Percentiles rank a stretch among this genome's conserved stretches.
These are phyloP conservation scores for Hippocampus zosterae DNA, from an alignment of 2,113 vertebrate genomes.

Conservation along the genomic window DNA sequence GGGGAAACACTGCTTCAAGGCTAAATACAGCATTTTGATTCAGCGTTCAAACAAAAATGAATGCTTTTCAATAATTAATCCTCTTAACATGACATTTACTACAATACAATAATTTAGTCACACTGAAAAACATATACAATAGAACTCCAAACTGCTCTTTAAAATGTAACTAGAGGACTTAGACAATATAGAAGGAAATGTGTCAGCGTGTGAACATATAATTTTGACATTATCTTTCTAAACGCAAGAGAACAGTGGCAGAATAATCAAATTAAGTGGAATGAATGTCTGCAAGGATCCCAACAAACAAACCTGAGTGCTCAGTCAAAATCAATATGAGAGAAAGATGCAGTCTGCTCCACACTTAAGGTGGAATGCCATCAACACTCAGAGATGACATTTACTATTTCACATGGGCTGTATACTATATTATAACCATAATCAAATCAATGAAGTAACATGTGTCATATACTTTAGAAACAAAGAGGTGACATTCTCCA, in stretches of 20 bases:
- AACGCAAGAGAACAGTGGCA: slow-evolving; percentile 29
- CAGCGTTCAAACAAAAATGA: no score
- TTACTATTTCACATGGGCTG: slow-evolving; percentile 2
- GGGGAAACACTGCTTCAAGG: background rate
- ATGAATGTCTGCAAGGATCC: slow-evolving; percentile 40
- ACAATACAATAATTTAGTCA: no score
- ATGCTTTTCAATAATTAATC: background rate
- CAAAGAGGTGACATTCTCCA: background rate
- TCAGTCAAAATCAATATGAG: slow-evolving; percentile 66
- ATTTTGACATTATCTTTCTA: slow-evolving; percentile 32
- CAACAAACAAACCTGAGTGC: slow-evolving; percentile 61
- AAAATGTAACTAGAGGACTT: no score
- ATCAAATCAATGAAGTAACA: background rate
- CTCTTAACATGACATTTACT: no score
- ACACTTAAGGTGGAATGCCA: slow-evolving; percentile 62
- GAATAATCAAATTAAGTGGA: slow-evolving; percentile 18
- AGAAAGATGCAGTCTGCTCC: slow-evolving; percentile 46
- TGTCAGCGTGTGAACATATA: background rate
- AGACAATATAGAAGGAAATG: no score
- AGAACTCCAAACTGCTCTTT: no score
- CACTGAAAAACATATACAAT: no score
- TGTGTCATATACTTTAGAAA: background rate
- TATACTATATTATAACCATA: background rate
- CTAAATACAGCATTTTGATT: background rate
- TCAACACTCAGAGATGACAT: slow-evolving; percentile 2